A percentile compares a stretch with the other conserved stretches of the same genome.
Evolutionary conservation across 1,140 invertebrate species (phyloP).

Genomic region (Ceratosolen fusciceps): DNA sequence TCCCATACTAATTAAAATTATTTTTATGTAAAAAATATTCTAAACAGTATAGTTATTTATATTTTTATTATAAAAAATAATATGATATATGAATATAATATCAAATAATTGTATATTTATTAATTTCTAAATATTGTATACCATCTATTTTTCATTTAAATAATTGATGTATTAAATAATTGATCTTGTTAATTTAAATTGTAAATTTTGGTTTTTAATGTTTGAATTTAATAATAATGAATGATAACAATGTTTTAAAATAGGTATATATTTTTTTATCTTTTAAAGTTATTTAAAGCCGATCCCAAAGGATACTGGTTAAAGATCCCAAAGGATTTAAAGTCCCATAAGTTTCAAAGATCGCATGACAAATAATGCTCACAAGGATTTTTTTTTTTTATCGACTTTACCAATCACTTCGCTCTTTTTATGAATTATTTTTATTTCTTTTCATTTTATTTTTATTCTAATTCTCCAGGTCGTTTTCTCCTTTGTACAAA

Average conservation of each 20-base stretch:
- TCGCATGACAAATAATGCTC: conserved; percentile 70
- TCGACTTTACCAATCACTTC: conserved; percentile 49
- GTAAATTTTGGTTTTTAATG: not conserved
- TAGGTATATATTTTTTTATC: not conserved
- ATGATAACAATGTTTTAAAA: conserved; percentile 26
- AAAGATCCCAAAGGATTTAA: conserved; percentile 52
- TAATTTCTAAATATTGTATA: too few species aligned
- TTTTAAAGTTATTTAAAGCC: conserved; percentile 34
- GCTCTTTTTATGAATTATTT: not conserved
- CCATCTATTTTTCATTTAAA: too few species aligned
- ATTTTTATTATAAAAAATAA: too few species aligned
- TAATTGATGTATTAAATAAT: not conserved
- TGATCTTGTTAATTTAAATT: not conserved
- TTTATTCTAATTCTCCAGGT: conserved; percentile 11
- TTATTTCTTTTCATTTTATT: not conserved
- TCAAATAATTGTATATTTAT: too few species aligned
- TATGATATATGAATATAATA: too few species aligned
- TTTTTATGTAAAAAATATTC: too few species aligned
- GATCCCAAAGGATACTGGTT: conserved; percentile 53
- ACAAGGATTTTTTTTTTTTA: conserved; percentile 66
- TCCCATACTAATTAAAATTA: too few species aligned
- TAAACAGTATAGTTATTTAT: too few species aligned
- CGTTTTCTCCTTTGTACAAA: not conserved
- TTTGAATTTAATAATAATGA: not conserved
- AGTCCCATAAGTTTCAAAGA: conserved; percentile 61